Evolutionary conservation across 1,140 invertebrate genomes (phyloP), one percentile per base, ranked within the genome.

Genomic region (Saccostrea echinata): DNA sequence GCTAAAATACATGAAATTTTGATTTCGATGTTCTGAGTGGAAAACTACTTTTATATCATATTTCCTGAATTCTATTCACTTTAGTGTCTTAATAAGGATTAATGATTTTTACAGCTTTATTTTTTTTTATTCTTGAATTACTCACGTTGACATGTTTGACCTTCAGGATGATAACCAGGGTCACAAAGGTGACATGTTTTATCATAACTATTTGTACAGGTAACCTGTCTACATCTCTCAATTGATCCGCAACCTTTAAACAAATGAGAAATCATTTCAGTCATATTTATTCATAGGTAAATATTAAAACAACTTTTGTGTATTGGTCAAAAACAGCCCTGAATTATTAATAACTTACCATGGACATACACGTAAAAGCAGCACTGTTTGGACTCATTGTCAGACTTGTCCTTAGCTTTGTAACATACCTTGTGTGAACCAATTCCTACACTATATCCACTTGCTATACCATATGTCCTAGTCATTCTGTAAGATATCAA

Each of bases 391-490:
- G 68, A 76, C 16, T 30, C 27, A 30, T 76, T 76, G 68, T 11
- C 68, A 76, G 68, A 76, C 68, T 76, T 76, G 11, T 76, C 68
- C 11, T 30, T 76, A 2, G 68, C 68, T 76, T 33, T 76, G 16
- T 76, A 76, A 76, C 68, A 76, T 12, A 76, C 27, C 24, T 0
- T 1, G 18, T 76, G 68, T 12, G 27, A 30, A 18, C 68, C 68
- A 12, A 35, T 11, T 30, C 27, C 68, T 12, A 27, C 27, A 13
- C 3, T 4, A 27, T 16, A 13, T 30, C 68, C 68, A 33, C 11
- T 16, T 12, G 68, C 3, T 76, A 76, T 76, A 12, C 68, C 68
- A 27, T 0, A 33, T 1, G 68, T 76, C 3, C 9, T 27, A 13
- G 11, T 12, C 68, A 76, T 76, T 76, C 68, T 76, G 11, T 33